These are phyloP conservation scores for Helicolenus hilgendorfi DNA, from an alignment of 2,797 vertebrate genomes.

Conservation along the genomic window DNA sequence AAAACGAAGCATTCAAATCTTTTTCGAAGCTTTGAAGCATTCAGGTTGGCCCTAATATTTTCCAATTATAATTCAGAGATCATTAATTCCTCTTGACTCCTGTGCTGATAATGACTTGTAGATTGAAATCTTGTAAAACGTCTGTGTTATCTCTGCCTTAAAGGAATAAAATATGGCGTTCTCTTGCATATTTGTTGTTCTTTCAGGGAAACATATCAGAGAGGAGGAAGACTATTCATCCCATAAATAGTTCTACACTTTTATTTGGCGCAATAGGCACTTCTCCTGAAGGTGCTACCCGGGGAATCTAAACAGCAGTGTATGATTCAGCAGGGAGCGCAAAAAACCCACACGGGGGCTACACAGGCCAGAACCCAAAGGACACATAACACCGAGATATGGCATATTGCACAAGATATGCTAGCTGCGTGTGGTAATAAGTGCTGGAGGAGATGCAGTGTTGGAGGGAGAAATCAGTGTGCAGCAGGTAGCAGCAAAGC, in stretches of 20 bases:
- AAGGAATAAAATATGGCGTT: not conserved
- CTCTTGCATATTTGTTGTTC: constrained; percentile 22
- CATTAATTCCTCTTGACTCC: constrained; percentile 3
- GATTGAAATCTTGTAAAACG: constrained; percentile 17
- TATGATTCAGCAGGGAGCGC: constrained; percentile 4
- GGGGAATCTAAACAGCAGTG: constrained; percentile 7
- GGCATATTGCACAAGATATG: constrained; percentile 9
- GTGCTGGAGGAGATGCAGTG: constrained; percentile 3
- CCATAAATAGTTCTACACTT: constrained; percentile 23
- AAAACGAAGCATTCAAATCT: too few species aligned
- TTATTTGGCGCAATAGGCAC: constrained; percentile 14
- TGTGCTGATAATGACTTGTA: not conserved
- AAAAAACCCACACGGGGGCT: constrained; percentile 1
- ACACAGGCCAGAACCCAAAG: constrained; percentile 14
- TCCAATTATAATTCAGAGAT: not conserved
- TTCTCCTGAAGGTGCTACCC: constrained; percentile 10
- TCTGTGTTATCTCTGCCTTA: not conserved
- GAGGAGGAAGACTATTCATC: not conserved
- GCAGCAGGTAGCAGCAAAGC: constrained; percentile 22
- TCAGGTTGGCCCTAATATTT: too few species aligned
- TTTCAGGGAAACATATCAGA: constrained; percentile 1
- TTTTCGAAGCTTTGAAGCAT: too few species aligned
- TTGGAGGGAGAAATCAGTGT: constrained; percentile 21
- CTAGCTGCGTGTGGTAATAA: constrained; percentile 18
- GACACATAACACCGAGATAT: constrained; percentile 37